Evolutionary conservation across 2,113 vertebrate species (phyloP).

Genomic region (Megalops atlanticus): DNA sequence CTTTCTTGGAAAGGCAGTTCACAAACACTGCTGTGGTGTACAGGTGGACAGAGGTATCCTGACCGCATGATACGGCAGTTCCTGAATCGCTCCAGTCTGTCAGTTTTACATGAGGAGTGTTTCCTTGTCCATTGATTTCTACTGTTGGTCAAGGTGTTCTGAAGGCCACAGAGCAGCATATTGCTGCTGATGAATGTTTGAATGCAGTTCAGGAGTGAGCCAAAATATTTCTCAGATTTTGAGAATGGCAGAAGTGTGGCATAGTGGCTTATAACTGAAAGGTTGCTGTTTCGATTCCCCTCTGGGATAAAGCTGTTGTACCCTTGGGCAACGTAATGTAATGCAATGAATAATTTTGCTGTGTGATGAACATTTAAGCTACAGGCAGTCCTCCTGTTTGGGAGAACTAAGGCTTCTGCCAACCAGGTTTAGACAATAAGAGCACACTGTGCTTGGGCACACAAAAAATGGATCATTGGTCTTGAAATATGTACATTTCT

Average conservation of each 20-base stretch:
- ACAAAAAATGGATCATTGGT: background rate
- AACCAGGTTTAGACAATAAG: background rate
- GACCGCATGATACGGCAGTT: background rate
- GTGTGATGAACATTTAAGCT: background rate
- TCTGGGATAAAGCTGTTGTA: too few relatives aligned
- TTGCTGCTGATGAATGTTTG: background rate
- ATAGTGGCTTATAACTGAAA: too few relatives aligned
- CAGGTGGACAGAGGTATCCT: background rate
- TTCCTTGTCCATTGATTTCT: background rate
- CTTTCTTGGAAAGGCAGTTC: too few relatives aligned
- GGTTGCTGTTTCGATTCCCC: too few relatives aligned
- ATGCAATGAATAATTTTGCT: too few relatives aligned
- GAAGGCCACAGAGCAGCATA: conserved; percentile 5
- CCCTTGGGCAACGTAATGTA: too few relatives aligned
- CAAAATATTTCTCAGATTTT: too few relatives aligned
- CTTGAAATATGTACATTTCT: background rate
- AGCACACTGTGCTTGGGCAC: background rate
- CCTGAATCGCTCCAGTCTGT: background rate
- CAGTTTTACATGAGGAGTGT: background rate
- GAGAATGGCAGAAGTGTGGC: too few relatives aligned
- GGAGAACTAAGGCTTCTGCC: background rate
- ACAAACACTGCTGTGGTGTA: conserved; percentile 4
- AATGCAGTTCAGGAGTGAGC: background rate
- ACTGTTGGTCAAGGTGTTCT: conserved; percentile 20
- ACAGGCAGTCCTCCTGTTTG: background rate